Conservation (phyloP, 2,888 invertebrate genomes). For the Cheilosia vernalis region DNA sequence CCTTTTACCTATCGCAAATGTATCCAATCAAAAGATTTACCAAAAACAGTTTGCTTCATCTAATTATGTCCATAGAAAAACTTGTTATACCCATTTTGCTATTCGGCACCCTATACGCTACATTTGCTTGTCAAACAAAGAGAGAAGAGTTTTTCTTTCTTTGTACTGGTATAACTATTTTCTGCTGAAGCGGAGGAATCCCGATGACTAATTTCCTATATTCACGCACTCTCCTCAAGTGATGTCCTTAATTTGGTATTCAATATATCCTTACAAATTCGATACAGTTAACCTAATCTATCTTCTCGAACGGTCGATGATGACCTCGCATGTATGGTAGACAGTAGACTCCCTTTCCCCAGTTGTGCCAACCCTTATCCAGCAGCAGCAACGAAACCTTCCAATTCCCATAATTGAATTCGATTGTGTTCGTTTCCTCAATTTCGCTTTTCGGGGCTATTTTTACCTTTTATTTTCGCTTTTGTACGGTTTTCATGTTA, state of each 20-base stretch:
- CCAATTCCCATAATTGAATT: constrained; percentile 71
- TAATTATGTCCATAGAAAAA: constrained; percentile 45
- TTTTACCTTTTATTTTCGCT: constrained; percentile 14
- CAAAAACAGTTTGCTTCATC: constrained; percentile 55
- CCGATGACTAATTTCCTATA: constrained; percentile 37
- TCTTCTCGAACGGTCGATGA: constrained; percentile 31
- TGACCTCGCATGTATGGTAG: not conserved
- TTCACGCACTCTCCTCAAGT: constrained; percentile 52
- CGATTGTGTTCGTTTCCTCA: constrained; percentile 51
- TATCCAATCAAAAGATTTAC: constrained; percentile 54
- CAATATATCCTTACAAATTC: constrained; percentile 53
- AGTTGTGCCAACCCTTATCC: not conserved
- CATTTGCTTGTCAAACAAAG: not conserved
- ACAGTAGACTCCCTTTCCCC: not conserved
- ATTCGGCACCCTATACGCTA: not conserved
- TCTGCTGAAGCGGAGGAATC: not conserved
- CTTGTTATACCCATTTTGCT: not conserved
- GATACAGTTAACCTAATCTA: constrained; percentile 60
- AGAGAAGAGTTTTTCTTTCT: not conserved
- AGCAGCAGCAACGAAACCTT: constrained; percentile 41
- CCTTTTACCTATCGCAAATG: constrained; percentile 30
- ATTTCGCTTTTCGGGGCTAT: not conserved
- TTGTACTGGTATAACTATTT: not conserved
- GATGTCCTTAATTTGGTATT: constrained; percentile 53
- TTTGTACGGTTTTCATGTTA: constrained; percentile 41